Percentiles rank a stretch among this genome's conserved stretches.
Conservation (phyloP, 2,888 invertebrate species). For the Orthosia gothica region DNA sequence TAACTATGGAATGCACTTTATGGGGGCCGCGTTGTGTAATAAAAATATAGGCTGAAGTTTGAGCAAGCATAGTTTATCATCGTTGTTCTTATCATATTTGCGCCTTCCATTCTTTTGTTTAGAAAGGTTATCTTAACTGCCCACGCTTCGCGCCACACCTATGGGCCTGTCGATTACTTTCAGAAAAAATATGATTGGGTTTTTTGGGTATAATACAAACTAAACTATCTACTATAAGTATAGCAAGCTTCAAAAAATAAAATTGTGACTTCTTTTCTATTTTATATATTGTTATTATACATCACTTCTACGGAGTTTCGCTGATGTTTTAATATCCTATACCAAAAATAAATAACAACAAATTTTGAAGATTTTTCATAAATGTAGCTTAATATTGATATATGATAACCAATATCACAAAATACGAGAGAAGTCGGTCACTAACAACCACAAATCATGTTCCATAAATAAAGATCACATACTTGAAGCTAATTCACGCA, state of each 20-base stretch:
- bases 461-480: constrained; percentile 50
- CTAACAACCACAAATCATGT: constrained; percentile 13
- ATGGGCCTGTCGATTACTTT: constrained; percentile 43
- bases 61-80: constrained; percentile 72
- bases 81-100: constrained; percentile 73
- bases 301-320: neutral
- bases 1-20: constrained; percentile 88
- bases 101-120: constrained; percentile 77
- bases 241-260: neutral
- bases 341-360: too few relatives aligned
- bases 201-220: constrained; percentile 1
- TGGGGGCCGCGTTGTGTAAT: constrained; percentile 81
- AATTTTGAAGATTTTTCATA: neutral
- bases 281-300: neutral
- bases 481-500: constrained; percentile 64
- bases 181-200: constrained; percentile 7
- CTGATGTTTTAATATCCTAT: too few relatives aligned
- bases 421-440: neutral
- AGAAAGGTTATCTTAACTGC: constrained; percentile 68
- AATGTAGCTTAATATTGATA: neutral
- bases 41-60: constrained; percentile 67
- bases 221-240: neutral
- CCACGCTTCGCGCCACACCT: constrained; percentile 70
- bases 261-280: neutral
- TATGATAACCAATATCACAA: neutral